A percentile compares a stretch with the other conserved stretches of the same genome.
Evolutionary conservation across 2,113 vertebrate genomes (phyloP).

Genomic region (Crypturellus undulatus): DNA sequence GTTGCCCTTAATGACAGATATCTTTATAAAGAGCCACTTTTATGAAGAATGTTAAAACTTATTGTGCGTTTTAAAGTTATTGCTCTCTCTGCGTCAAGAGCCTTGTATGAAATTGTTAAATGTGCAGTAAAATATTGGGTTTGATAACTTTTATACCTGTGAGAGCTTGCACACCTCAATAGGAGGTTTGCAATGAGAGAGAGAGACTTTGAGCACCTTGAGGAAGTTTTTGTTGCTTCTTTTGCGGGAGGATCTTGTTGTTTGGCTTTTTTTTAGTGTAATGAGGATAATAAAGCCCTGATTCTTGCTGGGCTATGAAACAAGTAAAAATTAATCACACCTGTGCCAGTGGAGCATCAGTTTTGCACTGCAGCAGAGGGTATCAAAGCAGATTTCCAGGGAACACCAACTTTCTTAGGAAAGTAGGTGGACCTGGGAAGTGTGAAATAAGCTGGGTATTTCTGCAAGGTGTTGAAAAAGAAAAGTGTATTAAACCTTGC

Average conservation of each 20-base stretch:
- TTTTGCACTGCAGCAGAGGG: background rate
- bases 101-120: background rate
- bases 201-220: background rate
- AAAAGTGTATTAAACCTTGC: background rate
- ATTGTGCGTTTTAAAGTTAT: background rate
- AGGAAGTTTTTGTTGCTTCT: background rate
- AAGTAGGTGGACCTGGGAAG: background rate
- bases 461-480: background rate
- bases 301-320: background rate
- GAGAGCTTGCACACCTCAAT: fast-evolving
- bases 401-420: background rate
- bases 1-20: background rate
- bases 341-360: background rate
- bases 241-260: background rate
- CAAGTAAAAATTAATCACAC: background rate
- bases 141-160: background rate
- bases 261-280: background rate
- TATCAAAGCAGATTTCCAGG: background rate
- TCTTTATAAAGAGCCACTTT: background rate
- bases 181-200: background rate
- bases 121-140: background rate
- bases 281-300: background rate
- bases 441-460: background rate
- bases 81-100: background rate
- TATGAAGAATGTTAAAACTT: background rate